Conservation (phyloP, 1,140 invertebrate species). For the Dinoponera quadriceps region DNA sequence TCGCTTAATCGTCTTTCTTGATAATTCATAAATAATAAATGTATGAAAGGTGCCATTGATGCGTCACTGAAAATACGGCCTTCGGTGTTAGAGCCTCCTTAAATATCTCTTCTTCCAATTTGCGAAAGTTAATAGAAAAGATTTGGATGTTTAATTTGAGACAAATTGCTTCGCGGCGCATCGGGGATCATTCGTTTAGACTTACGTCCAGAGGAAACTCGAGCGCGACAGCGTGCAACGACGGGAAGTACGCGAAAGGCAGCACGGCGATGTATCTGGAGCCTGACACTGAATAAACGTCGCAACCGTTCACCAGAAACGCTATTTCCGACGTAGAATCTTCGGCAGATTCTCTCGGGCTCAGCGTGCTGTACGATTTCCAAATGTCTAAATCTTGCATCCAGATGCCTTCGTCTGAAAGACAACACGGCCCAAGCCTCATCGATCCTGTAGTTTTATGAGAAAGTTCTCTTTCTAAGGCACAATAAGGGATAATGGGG, state of each 20-base stretch:
- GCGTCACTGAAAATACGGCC: too few relatives aligned
- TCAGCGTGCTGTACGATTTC: conserved; percentile 70
- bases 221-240: conserved; percentile 89
- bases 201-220: conserved; percentile 91
- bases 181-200: conserved; percentile 51
- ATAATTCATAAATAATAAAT: too few relatives aligned
- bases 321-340: conserved; percentile 80
- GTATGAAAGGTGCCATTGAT: too few relatives aligned
- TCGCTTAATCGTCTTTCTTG: background rate
- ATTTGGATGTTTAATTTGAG: too few relatives aligned
- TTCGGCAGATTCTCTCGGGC: conserved; percentile 64
- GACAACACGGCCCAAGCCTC: background rate
- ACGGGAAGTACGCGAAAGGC: conserved; percentile 91
- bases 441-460: background rate
- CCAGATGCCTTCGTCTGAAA: conserved; percentile 81
- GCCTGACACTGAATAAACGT: conserved; percentile 80
- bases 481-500: too few relatives aligned
- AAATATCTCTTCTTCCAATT: background rate
- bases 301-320: conserved; percentile 83
- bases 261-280: conserved; percentile 90
- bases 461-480: background rate
- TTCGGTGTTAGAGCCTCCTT: too few relatives aligned
- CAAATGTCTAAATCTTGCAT: conserved; percentile 81
- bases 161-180: background rate
- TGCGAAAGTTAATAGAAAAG: background rate